These are phyloP conservation scores for Leptosomus discolor DNA, from an alignment of 2,113 vertebrate species.

Conservation along the genomic window DNA sequence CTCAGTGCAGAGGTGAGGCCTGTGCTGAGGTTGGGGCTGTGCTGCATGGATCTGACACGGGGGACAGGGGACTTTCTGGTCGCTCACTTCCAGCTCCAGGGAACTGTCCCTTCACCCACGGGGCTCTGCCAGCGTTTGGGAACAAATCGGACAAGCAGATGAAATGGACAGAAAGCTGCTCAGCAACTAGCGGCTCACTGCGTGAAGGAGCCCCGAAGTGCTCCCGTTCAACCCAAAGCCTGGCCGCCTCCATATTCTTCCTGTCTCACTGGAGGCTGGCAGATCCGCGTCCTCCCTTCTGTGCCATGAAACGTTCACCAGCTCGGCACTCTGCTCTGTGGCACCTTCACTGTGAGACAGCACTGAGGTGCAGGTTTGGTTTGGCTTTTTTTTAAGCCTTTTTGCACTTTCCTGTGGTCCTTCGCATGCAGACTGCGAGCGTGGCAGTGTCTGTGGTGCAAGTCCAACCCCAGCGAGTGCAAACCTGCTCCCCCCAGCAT, in stretches of 20 bases:
- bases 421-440: not conserved
- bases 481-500: rapidly evolving
- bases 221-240: not conserved
- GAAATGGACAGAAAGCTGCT: not conserved
- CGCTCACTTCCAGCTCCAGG: not conserved
- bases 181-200: not conserved
- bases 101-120: not conserved
- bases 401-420: not conserved
- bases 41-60: not conserved
- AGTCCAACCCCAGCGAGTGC: not conserved
- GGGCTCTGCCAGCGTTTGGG: not conserved
- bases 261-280: not conserved
- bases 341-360: not conserved
- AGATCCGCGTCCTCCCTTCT: not conserved
- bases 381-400: not conserved
- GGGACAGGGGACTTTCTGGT: not conserved
- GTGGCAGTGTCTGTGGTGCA: not conserved
- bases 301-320: not conserved
- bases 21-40: not conserved
- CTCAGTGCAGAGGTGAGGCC: not conserved
- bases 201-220: no score
- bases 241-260: not conserved
- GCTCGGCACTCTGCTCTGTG: not conserved
- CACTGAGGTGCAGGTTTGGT: no score
- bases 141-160: not conserved